A percentile compares a stretch with the other conserved stretches of the same genome.
Conservation (phyloP, 2,113 vertebrate species). For the Sinosuthora webbiana region DNA sequence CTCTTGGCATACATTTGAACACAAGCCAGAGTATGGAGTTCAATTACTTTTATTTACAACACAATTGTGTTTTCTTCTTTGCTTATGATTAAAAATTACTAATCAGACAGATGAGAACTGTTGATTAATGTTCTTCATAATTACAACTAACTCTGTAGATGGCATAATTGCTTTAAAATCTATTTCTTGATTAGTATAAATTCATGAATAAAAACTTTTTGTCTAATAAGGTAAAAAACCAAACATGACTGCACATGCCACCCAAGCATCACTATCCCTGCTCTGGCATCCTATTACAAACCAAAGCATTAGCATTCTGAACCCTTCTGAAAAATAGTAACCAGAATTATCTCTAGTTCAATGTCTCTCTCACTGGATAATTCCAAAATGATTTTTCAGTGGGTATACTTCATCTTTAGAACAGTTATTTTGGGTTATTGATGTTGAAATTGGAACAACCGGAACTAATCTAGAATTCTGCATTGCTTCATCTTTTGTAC, state of each 20-base stretch:
- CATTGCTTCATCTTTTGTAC: constrained; percentile 13
- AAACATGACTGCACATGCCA: accelerated
- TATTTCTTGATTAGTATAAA: constrained; percentile 3
- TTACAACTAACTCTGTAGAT: neutral
- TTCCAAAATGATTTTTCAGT: constrained; percentile 34
- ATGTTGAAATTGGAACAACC: constrained; percentile 29
- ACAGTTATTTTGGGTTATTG: neutral
- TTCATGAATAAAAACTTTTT: neutral
- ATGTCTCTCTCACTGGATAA: neutral
- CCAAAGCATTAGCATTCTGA: neutral
- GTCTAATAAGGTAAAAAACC: neutral
- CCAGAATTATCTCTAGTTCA: neutral
- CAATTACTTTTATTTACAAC: constrained; percentile 21
- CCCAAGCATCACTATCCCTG: neutral
- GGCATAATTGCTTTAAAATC: constrained; percentile 28
- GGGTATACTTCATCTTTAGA: constrained; percentile 16
- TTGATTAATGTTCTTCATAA: constrained; percentile 41
- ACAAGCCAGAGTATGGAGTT: neutral
- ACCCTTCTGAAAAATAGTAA: neutral
- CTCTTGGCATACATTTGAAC: neutral
- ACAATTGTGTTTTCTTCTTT: neutral
- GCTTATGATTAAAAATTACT: constrained; percentile 16
- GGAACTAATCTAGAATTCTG: constrained; percentile 40
- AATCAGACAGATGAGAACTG: constrained; percentile 9
- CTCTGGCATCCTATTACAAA: neutral